Conservation (phyloP, 2,113 vertebrate genomes). For the Papio anubis region DNA sequence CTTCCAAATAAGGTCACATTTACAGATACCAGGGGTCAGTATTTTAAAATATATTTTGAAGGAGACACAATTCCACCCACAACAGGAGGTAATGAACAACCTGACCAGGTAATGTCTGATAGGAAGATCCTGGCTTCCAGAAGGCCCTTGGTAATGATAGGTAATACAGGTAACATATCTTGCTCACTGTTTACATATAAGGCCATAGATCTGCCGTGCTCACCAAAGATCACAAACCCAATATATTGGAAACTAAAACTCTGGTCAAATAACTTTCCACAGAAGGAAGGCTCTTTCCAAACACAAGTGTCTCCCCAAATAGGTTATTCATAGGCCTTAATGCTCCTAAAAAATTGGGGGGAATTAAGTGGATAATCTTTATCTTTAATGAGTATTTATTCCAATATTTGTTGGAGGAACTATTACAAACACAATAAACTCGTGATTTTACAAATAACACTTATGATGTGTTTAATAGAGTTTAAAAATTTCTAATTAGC, state of each 20-base stretch:
- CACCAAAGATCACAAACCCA: not conserved
- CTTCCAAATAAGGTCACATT: not conserved
- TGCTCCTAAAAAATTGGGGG: not conserved
- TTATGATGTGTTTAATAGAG: not conserved
- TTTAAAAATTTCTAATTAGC: not conserved
- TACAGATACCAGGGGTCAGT: not conserved
- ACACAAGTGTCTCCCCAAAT: not conserved
- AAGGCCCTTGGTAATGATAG: not conserved
- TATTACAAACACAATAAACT: not conserved
- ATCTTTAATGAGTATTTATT: constrained; percentile 2
- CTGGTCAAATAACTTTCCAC: not conserved
- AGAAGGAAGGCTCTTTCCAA: not conserved
- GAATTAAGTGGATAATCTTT: not conserved
- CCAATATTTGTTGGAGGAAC: not conserved
- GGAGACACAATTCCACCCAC: not conserved
- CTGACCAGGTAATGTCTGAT: not conserved
- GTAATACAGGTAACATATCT: not conserved
- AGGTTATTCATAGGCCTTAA: not conserved
- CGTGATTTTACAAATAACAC: not conserved
- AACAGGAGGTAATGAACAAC: not conserved
- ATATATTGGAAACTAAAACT: not conserved
- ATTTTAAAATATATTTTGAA: not conserved
- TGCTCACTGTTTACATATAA: not conserved
- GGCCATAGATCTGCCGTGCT: not conserved
- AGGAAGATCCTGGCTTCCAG: not conserved